Conservation (phyloP, 2,797 vertebrate genomes). For the Anguilla megastoma region DNA sequence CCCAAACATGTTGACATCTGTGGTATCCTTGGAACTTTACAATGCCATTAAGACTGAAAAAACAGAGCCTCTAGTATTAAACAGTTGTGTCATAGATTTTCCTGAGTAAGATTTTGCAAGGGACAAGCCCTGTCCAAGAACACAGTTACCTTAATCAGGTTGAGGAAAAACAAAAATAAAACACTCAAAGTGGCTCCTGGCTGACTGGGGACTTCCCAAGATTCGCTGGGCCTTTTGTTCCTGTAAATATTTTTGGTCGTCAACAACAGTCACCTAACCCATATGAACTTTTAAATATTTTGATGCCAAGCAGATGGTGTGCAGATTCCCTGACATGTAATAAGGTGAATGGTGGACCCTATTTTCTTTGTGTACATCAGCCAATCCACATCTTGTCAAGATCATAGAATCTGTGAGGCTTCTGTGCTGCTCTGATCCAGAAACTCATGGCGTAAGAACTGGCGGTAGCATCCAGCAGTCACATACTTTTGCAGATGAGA, state of each 20-base stretch:
- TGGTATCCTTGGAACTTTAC: not conserved
- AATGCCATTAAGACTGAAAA: not conserved
- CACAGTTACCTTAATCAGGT: slow-evolving; percentile 21
- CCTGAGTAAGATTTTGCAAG: not conserved
- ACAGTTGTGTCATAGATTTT: not conserved
- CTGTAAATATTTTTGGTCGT: slow-evolving; percentile 16
- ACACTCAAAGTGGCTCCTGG: not conserved
- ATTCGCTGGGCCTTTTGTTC: slow-evolving; percentile 8
- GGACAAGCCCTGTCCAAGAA: slow-evolving; percentile 7
- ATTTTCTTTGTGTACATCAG: not conserved
- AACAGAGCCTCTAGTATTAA: slow-evolving; percentile 5
- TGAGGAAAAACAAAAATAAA: not conserved
- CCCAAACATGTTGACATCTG: not conserved
- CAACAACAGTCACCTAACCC: not conserved
- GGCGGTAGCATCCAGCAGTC: not conserved
- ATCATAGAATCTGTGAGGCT: not conserved
- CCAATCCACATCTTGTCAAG: not conserved
- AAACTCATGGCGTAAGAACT: not conserved
- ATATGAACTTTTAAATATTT: not conserved
- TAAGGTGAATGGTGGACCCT: not conserved
- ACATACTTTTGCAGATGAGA: not conserved
- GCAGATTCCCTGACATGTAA: not conserved
- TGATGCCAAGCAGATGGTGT: not conserved
- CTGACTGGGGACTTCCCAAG: slow-evolving; percentile 27
- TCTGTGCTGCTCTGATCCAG: not conserved